Evolutionary conservation across 2,113 vertebrate genomes (phyloP).

Genomic region (Mohoua ochrocephala): DNA sequence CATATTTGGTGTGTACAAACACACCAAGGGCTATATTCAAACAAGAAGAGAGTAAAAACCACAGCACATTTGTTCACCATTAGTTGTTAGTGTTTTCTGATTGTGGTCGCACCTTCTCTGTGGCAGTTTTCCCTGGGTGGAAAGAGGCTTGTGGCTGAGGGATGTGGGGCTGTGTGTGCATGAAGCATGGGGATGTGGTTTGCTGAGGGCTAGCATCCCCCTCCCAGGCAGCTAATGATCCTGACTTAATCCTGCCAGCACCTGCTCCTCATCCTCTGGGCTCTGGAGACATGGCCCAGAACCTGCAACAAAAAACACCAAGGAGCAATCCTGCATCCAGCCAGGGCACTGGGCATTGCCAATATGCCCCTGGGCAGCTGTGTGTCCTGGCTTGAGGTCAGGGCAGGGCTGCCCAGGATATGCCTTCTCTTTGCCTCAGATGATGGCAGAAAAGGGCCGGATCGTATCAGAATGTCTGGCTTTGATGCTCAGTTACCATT

Average conservation of each 20-base stretch:
- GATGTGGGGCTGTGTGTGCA: fast-evolving
- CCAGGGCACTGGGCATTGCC: background rate
- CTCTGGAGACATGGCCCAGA: background rate
- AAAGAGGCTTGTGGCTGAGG: background rate
- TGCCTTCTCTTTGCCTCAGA: background rate
- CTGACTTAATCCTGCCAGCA: background rate
- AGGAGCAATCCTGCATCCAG: background rate
- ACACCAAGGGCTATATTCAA: background rate
- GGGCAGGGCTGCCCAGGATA: background rate
- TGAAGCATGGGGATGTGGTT: background rate
- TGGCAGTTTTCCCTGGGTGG: background rate
- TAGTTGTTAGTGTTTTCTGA: background rate
- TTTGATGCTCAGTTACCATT: background rate
- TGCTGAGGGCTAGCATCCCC: background rate
- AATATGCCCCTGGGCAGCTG: background rate
- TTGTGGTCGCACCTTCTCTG: background rate
- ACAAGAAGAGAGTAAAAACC: background rate
- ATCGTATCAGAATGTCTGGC: background rate
- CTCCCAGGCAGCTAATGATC: background rate
- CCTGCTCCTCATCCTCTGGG: background rate
- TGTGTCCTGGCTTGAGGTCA: background rate
- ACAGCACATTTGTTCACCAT: background rate
- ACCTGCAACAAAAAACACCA: background rate
- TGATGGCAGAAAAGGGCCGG: background rate
- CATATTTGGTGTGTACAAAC: background rate